These are phyloP conservation scores for Vandiemenella viatica DNA, from an alignment of 2,888 invertebrate genomes.

Conservation along the genomic window DNA sequence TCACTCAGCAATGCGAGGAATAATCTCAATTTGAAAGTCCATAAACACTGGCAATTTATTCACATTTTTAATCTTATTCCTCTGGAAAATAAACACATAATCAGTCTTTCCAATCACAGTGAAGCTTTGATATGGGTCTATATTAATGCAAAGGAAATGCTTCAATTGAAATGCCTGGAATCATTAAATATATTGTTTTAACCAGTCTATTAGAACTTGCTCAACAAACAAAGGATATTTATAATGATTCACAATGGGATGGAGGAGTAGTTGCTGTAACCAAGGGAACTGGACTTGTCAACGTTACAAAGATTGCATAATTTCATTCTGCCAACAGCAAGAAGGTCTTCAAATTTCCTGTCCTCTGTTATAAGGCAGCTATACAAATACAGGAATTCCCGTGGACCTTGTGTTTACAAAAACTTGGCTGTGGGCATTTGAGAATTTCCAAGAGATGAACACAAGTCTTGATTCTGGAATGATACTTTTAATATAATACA, in stretches of 20 bases:
- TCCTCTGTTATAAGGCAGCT: slow-evolving; percentile 17
- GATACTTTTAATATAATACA: neutral
- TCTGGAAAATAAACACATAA: slow-evolving; percentile 23
- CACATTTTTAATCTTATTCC: slow-evolving; percentile 6
- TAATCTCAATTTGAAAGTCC: too few species aligned
- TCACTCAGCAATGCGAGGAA: too few species aligned
- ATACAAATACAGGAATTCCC: slow-evolving; percentile 13
- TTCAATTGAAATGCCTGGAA: neutral
- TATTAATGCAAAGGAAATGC: slow-evolving; percentile 1
- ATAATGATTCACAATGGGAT: too few species aligned
- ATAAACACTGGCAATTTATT: neutral
- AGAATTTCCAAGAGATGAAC: neutral
- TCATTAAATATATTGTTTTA: neutral
- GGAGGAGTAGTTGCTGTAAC: too few species aligned
- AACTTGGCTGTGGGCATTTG: slow-evolving; percentile 4
- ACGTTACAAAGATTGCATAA: neutral
- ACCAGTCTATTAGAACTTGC: too few species aligned
- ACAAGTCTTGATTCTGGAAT: neutral
- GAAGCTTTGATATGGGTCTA: slow-evolving; percentile 35
- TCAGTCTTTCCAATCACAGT: slow-evolving; percentile 41
- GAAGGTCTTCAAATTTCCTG: slow-evolving; percentile 16
- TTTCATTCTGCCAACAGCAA: slow-evolving; percentile 17
- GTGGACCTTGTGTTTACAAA: slow-evolving; percentile 13
- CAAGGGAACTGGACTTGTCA: neutral
- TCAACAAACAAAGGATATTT: too few species aligned